phyloP scores from a whole-genome alignment of 2,888 invertebrate genomes.

The Oeneis ivallda region DNA sequence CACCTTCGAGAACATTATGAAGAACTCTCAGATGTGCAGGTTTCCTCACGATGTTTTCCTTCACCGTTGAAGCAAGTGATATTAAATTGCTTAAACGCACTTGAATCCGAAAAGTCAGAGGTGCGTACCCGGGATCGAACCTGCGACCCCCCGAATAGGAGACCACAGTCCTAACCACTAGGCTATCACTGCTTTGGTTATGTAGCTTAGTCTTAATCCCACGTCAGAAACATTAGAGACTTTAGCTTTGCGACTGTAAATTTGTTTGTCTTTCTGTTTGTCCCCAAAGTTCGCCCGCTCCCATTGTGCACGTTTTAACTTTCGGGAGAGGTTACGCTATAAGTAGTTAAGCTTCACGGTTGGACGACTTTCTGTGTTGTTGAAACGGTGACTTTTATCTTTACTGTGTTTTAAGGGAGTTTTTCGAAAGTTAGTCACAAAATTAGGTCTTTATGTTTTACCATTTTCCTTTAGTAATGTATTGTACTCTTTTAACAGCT shows the following conservation, averaged over 20 bases:
- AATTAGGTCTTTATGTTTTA: background rate
- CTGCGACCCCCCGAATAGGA: no score
- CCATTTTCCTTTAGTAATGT: background rate
- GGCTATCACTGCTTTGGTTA: no score
- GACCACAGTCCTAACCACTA: no score
- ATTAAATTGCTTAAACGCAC: no score
- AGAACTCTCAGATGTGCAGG: no score
- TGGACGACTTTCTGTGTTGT: conserved; percentile 34
- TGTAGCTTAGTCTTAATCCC: conserved; percentile 8
- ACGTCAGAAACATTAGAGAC: conserved; percentile 39
- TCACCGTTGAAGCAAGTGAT: no score
- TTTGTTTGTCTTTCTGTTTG: conserved; percentile 45
- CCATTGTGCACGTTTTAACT: conserved; percentile 43
- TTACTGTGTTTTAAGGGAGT: conserved; percentile 6
- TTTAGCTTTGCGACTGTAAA: conserved; percentile 42
- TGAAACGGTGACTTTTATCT: conserved; percentile 23
- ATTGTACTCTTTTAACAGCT: no score
- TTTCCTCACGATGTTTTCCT: no score
- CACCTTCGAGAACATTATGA: no score
- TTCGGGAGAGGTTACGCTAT: conserved; percentile 41
- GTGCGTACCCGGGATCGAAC: no score
- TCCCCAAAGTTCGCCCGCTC: conserved; percentile 40
- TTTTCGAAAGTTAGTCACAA: background rate
- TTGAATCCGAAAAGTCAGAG: no score
- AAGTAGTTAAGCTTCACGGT: conserved; percentile 38